Evolutionary conservation across 2,797 vertebrate genomes (phyloP).

Genomic region (Molossus alvarezi): DNA sequence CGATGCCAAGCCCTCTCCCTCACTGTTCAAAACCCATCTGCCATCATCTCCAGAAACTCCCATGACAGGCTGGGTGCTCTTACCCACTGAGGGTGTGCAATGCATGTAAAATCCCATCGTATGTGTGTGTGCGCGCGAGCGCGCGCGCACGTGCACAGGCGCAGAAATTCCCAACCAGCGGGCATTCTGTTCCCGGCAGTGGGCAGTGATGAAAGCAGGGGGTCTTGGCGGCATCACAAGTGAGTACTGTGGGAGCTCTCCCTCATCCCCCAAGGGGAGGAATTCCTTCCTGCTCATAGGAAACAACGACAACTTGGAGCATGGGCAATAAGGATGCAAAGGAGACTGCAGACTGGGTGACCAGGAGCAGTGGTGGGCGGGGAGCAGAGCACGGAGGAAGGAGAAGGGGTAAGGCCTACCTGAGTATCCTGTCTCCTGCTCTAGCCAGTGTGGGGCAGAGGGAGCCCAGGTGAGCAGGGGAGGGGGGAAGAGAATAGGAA

Average conservation of each 20-base stretch:
- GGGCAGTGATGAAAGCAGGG: background rate
- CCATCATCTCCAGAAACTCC: conserved; percentile 27
- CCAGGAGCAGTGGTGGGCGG: too few species aligned
- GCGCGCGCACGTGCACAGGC: background rate
- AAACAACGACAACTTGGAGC: background rate
- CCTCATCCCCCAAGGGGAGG: too few species aligned
- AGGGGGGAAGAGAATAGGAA: background rate
- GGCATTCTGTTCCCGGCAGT: background rate
- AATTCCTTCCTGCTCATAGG: background rate
- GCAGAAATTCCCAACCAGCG: background rate
- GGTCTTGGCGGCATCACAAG: background rate
- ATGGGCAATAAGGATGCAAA: rapidly evolving
- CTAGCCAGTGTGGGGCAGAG: rapidly evolving
- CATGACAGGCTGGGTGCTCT: background rate
- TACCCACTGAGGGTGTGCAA: rapidly evolving
- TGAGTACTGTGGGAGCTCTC: background rate
- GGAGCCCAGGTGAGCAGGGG: background rate
- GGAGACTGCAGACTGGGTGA: background rate
- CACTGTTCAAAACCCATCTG: background rate
- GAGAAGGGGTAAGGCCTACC: background rate
- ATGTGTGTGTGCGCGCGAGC: background rate
- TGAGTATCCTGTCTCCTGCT: background rate
- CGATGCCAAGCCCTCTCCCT: background rate
- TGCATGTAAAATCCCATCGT: background rate
- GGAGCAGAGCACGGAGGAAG: background rate